Conservation (phyloP, 35 echinoderm and acorn worm species). For the Nesometra sesokonis region DNA sequence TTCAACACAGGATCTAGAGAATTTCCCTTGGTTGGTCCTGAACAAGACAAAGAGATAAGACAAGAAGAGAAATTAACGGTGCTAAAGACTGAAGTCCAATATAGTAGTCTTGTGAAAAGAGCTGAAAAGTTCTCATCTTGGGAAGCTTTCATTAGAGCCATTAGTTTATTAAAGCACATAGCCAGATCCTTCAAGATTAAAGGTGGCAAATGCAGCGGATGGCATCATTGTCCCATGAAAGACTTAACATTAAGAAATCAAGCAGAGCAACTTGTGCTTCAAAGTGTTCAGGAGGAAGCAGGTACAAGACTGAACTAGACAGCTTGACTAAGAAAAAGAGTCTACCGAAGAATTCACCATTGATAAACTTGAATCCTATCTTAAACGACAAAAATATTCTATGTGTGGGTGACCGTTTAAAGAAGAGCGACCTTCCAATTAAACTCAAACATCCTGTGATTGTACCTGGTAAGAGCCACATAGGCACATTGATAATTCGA, state of each 20-base stretch:
- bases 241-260: neutral
- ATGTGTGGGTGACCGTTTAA: neutral
- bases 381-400: neutral
- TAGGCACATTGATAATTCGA: neutral
- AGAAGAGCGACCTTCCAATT: neutral
- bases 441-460: neutral
- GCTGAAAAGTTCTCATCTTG: neutral
- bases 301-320: neutral
- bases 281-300: neutral
- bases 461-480: neutral
- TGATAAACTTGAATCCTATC: neutral
- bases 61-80: neutral
- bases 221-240: neutral
- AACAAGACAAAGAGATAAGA: slow-evolving; percentile 10
- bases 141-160: neutral
- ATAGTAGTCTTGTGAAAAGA: neutral
- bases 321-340: neutral
- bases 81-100: neutral
- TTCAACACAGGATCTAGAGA: neutral
- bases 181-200: neutral
- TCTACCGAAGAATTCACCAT: neutral
- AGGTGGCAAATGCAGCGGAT: neutral
- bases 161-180: neutral
- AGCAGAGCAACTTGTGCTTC: neutral
- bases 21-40: slow-evolving; percentile 3